A percentile compares a stretch with the other conserved stretches of the same genome.
Evolutionary conservation across 2,888 invertebrate species (phyloP).

Genomic region (Tricholauxania praeusta): DNA sequence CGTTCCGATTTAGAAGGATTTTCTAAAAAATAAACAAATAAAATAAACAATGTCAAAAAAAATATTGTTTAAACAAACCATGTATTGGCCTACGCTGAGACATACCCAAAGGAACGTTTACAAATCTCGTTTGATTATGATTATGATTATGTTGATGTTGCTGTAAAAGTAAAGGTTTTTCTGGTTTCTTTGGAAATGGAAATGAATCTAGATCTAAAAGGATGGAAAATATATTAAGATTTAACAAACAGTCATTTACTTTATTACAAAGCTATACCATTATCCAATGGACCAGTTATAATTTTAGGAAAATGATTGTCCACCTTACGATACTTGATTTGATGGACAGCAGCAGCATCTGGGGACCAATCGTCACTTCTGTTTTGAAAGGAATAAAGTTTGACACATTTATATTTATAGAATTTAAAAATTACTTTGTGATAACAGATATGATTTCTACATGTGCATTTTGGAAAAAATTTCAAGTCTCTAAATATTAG

Average conservation of each 20-base stretch:
- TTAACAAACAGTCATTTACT: background rate
- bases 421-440: background rate
- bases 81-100: conserved; percentile 39
- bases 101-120: conserved; percentile 38
- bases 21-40: conserved; percentile 38
- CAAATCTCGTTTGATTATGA: too few relatives aligned
- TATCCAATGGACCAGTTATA: conserved; percentile 56
- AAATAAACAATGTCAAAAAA: background rate
- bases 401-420: background rate
- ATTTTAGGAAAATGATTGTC: conserved; percentile 58
- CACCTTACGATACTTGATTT: conserved; percentile 59
- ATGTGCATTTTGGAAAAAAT: too few relatives aligned
- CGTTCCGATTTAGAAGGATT: conserved; percentile 42
- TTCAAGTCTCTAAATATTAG: too few relatives aligned
- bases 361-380: conserved; percentile 40
- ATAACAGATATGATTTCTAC: too few relatives aligned
- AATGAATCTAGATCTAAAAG: conserved; percentile 37
- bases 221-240: background rate
- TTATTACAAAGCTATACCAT: conserved; percentile 41
- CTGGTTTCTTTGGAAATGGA: conserved; percentile 32
- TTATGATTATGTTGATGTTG: conserved; percentile 29
- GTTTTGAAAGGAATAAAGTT: background rate
- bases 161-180: conserved; percentile 34
- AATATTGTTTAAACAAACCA: conserved; percentile 37
- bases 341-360: conserved; percentile 50